phyloP scores from a whole-genome alignment of 2,797 vertebrate genomes.

The Ispidina picta region DNA sequence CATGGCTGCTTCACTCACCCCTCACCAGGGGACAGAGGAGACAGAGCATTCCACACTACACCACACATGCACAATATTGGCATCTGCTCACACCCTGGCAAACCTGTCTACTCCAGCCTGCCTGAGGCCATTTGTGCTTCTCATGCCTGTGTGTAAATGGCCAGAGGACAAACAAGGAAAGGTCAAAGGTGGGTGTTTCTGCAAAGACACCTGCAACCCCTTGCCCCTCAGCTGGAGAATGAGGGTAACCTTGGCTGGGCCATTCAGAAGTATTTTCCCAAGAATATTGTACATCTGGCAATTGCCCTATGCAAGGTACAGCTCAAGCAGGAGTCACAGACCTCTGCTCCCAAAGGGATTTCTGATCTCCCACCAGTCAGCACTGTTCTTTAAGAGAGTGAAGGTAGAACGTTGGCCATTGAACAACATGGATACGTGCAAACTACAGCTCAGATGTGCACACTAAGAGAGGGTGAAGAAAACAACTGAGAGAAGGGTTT shows the following conservation, averaged over 20 bases:
- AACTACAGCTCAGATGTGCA: background rate
- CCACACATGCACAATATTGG: rapidly evolving
- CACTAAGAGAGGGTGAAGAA: background rate
- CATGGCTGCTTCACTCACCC: background rate
- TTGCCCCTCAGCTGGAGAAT: background rate
- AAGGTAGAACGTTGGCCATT: background rate
- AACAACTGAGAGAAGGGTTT: background rate
- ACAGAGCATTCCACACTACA: background rate
- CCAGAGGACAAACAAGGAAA: background rate
- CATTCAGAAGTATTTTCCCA: background rate
- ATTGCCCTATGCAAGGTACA: background rate
- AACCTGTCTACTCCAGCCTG: background rate
- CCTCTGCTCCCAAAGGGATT: background rate
- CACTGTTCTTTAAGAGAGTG: background rate
- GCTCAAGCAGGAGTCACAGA: background rate
- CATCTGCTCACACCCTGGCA: background rate
- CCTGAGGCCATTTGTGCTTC: background rate
- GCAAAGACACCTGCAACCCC: background rate
- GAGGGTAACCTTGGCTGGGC: background rate
- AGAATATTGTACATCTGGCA: background rate
- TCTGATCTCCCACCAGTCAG: background rate
- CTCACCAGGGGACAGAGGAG: background rate
- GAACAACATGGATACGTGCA: background rate
- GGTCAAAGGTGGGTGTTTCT: background rate
- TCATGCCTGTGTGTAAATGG: background rate